Percentiles rank a stretch among this genome's conserved stretches.
These are phyloP conservation scores for Drosophila sp. DNA, from an alignment of 1,140 invertebrate genomes.

Conservation along the genomic window DNA sequence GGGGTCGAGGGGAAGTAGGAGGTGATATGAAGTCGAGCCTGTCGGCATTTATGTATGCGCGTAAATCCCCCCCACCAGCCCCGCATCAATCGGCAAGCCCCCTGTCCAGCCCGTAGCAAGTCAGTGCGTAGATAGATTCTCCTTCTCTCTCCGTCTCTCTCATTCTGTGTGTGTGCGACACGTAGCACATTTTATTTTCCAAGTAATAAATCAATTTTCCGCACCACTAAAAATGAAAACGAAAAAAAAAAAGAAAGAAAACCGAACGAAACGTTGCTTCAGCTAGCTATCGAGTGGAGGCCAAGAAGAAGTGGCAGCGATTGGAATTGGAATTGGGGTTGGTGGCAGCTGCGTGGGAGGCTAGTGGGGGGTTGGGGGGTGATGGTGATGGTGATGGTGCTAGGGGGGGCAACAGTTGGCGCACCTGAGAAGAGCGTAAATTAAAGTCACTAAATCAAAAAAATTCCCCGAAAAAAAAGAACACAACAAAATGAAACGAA, in stretches of 20 bases:
- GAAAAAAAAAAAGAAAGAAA: slow-evolving; percentile 77
- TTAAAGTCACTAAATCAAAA: slow-evolving; percentile 82
- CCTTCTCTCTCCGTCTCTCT: slow-evolving; percentile 22
- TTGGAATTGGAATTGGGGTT: slow-evolving; percentile 9
- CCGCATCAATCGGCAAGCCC: slow-evolving; percentile 6
- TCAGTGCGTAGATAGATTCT: slow-evolving; percentile 46
- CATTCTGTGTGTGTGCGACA: slow-evolving; percentile 71
- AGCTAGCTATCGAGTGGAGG: slow-evolving; percentile 71
- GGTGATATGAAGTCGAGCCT: slow-evolving; percentile 47
- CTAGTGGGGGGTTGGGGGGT: slow-evolving; percentile 2
- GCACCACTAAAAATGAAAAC: slow-evolving; percentile 82
- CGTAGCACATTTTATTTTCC: slow-evolving; percentile 82
- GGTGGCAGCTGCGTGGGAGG: background rate
- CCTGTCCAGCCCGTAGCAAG: slow-evolving; percentile 25
- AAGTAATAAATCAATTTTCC: slow-evolving; percentile 83
- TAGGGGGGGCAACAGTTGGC: slow-evolving; percentile 57
- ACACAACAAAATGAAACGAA: slow-evolving; percentile 52
- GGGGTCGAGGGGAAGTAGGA: slow-evolving; percentile 10
- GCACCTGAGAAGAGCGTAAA: slow-evolving; percentile 80
- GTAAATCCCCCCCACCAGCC: slow-evolving; percentile 44
- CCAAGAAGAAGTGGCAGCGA: slow-evolving; percentile 46
- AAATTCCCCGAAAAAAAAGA: slow-evolving; percentile 64
- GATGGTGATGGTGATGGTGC: background rate
- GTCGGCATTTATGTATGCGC: slow-evolving; percentile 77
- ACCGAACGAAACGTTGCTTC: slow-evolving; percentile 61